Evolutionary conservation across 2,797 vertebrate species (phyloP).

Genomic region (Karalla daura): DNA sequence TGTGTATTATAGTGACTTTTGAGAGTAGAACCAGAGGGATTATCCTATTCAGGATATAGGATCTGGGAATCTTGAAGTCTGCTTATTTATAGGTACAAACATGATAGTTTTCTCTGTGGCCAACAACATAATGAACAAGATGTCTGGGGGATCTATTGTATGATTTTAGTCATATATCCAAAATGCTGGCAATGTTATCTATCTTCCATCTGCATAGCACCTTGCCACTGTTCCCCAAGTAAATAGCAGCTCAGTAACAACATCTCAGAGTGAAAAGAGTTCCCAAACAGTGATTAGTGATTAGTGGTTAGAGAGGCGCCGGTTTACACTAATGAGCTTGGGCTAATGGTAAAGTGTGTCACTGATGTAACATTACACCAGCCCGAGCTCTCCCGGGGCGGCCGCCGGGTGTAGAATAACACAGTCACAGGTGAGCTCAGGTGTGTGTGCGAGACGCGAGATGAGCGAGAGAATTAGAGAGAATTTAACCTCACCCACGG

Average conservation of each 20-base stretch:
- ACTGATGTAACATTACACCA: slow-evolving; percentile 64
- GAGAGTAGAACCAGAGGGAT: not conserved
- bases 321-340: slow-evolving; percentile 51
- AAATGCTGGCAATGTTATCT: not conserved
- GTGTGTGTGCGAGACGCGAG: slow-evolving; percentile 30
- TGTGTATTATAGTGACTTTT: not conserved
- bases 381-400: slow-evolving; percentile 28
- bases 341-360: slow-evolving; percentile 61
- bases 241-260: slow-evolving; percentile 3
- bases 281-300: slow-evolving; percentile 22
- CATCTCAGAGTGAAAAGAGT: not conserved
- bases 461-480: slow-evolving; percentile 1
- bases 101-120: no score
- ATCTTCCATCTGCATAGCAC: not conserved
- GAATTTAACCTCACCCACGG: slow-evolving; percentile 14
- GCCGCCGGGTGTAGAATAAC: slow-evolving; percentile 53
- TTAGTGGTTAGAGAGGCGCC: slow-evolving; percentile 22
- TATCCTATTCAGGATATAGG: not conserved
- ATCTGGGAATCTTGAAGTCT: not conserved
- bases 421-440: slow-evolving; percentile 51
- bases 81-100: no score
- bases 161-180: not conserved
- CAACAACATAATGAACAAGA: no score
- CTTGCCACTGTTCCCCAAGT: not conserved
- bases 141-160: no score